Evolutionary conservation across 2,888 invertebrate genomes (phyloP).

Genomic region (Trachelus tabidus): DNA sequence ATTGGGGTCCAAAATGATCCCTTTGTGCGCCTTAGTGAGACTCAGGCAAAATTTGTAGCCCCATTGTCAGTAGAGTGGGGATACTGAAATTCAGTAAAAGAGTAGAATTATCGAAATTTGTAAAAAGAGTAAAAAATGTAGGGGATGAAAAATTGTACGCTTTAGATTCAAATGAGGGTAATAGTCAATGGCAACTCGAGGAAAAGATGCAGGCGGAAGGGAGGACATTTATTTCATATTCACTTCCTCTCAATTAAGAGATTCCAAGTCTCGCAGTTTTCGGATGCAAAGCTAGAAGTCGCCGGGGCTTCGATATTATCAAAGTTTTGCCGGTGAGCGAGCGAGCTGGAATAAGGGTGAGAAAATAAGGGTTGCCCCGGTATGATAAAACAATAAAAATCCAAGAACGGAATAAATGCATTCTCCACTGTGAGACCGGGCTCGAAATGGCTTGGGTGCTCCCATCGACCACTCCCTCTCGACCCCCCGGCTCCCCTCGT

Average conservation of each 20-base stretch:
- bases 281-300: conserved; percentile 23
- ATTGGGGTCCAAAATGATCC: not conserved
- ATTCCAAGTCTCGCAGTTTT: conserved; percentile 14
- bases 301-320: conserved; percentile 45
- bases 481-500: conserved; percentile 6
- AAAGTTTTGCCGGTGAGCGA: conserved; percentile 41
- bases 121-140: not conserved
- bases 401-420: conserved; percentile 49
- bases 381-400: conserved; percentile 48
- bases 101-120: not conserved
- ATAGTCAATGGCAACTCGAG: not conserved
- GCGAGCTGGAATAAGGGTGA: not conserved
- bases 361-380: conserved; percentile 7
- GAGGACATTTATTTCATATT: conserved; percentile 28
- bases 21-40: not conserved
- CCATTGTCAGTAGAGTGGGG: not conserved
- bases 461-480: not conserved
- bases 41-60: not conserved
- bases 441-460: conserved; percentile 34
- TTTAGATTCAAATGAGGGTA: not conserved
- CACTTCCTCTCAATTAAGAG: conserved; percentile 43
- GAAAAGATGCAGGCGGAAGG: not conserved
- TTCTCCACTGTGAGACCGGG: conserved; percentile 42
- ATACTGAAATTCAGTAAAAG: not conserved
- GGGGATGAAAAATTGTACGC: not conserved